Base-by-base conservation (phyloP, 2,888 invertebrate species). In the Leuctra nigra region DNA sequence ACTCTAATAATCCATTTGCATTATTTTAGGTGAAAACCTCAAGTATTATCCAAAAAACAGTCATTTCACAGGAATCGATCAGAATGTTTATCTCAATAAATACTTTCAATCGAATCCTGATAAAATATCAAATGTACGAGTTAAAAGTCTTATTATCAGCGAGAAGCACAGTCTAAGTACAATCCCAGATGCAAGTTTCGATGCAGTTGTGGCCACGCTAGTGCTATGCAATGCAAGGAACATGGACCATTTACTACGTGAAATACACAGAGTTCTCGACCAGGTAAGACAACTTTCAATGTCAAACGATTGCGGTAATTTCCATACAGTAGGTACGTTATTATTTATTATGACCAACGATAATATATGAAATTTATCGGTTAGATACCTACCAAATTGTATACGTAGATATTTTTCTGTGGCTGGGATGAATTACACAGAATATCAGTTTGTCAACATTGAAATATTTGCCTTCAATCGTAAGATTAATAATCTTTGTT, bases 21-120 rank as follows among this genome's bases (percentile, higher is more conserved):
- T 39, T 14, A 39, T 39, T 39, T 39, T 20, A 39, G 39, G 39
- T 14, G 39, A 39, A 39, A 39, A 39, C 39, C 16, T 39, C 9
- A 39, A 39, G 9, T 39, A 39, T 39, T 39, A 39, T 18, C 39
- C 39, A 6, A 39, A 39, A 39, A 39, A 39, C 20, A 39, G 39
- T 20, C 18, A 39, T n/a, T 39, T 18, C 39, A 39, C 20, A 18
- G 39, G 39, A 6, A 39, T 39, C 16, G 39, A 39, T 14, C 39
- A 20, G 4, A 39, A 39, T 20, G 20, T 39, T 18, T 39, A 18
- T 11, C 16, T 39, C 1, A 39, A 39, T 16, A 39, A 39, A 7
- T 39, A 18, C 39, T 39, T 39, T 9, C 18, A 7, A 14, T 16
- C 39, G 20, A 39, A 39, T 20, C 39, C 39, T 1, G 39, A 39